phyloP scores from a whole-genome alignment of 2,113 vertebrate species.

The Anseranas semipalmata region DNA sequence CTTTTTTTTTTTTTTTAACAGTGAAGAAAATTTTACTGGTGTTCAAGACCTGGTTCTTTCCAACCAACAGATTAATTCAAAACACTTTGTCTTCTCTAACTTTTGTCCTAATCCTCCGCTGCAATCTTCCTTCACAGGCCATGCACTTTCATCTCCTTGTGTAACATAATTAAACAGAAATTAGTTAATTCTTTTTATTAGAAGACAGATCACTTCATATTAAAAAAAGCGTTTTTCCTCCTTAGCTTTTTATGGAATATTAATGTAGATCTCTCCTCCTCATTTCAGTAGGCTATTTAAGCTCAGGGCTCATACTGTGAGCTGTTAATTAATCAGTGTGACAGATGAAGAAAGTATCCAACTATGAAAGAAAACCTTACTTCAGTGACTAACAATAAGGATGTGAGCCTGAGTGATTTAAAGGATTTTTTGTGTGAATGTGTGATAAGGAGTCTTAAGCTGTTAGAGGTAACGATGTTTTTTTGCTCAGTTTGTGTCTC shows the following conservation, averaged over 20 bases:
- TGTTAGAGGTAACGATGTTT: constrained; percentile 19
- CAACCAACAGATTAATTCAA: constrained; percentile 35
- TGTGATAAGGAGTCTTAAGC: constrained; percentile 54
- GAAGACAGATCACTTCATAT: neutral
- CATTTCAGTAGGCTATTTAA: constrained; percentile 64
- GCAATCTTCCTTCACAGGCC: neutral
- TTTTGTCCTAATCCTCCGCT: neutral
- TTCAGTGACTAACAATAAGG: constrained; percentile 46
- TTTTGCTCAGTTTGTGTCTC: constrained; percentile 43
- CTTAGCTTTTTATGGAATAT: constrained; percentile 53
- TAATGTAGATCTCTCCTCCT: constrained; percentile 41
- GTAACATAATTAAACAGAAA: neutral
- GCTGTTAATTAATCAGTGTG: constrained; percentile 82
- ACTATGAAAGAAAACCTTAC: constrained; percentile 75
- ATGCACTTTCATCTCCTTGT: neutral
- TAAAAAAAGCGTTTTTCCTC: constrained; percentile 15
- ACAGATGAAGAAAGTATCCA: constrained; percentile 79
- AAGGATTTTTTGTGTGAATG: neutral
- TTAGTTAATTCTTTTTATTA: neutral
- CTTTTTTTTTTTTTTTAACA: neutral
- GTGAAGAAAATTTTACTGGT: constrained; percentile 31
- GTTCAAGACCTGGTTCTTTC: constrained; percentile 28
- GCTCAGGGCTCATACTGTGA: constrained; percentile 68
- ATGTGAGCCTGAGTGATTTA: constrained; percentile 38
- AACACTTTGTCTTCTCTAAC: neutral